Conservation (phyloP, 2,113 vertebrate species). For the Oreochromis aureus region DNA sequence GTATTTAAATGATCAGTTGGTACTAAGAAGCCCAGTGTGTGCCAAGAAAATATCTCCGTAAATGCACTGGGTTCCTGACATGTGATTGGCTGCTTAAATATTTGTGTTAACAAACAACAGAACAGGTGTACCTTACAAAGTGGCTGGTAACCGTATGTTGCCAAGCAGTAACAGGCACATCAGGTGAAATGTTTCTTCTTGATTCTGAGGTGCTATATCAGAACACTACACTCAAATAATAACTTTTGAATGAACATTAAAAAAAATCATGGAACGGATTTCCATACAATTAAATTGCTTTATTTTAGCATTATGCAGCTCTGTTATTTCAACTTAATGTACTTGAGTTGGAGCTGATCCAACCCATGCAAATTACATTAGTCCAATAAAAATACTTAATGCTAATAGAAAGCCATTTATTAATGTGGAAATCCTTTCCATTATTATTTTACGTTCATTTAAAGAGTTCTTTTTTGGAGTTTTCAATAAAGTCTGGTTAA, state of each 20-base stretch:
- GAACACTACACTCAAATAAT: background rate
- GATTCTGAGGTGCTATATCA: background rate
- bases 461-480: background rate
- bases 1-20: background rate
- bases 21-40: background rate
- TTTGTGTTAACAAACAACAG: background rate
- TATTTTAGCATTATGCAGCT: background rate
- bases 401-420: background rate
- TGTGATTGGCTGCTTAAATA: background rate
- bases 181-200: background rate
- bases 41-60: rapidly evolving
- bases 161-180: background rate
- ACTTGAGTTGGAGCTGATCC: background rate
- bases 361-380: background rate
- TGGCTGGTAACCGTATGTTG: background rate
- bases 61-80: background rate
- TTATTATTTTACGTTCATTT: background rate
- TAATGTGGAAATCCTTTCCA: background rate
- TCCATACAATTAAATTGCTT: background rate
- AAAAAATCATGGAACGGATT: background rate
- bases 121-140: background rate
- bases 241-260: rapidly evolving
- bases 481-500: background rate
- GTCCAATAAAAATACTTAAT: background rate
- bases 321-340: background rate